phyloP scores from a whole-genome alignment of 2,797 vertebrate species.

The Alcedo atthis region DNA sequence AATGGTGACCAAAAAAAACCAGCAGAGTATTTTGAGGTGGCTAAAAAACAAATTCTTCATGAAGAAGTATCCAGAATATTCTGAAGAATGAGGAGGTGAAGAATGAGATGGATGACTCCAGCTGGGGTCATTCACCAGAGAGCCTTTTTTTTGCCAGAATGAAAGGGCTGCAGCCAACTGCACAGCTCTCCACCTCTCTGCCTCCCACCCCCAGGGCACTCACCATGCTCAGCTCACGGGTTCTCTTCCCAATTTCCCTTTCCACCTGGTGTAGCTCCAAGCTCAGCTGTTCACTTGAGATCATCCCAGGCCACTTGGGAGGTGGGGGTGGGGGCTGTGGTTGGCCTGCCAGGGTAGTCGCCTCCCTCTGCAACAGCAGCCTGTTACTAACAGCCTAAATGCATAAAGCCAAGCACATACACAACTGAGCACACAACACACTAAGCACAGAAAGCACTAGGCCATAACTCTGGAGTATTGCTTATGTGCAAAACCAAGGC shows the following conservation, averaged over 20 bases:
- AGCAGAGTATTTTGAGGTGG: not conserved
- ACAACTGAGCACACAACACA: slow-evolving; percentile 67
- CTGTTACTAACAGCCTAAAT: slow-evolving; percentile 91
- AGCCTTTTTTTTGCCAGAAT: not conserved
- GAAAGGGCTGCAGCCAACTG: not conserved
- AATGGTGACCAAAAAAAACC: not conserved
- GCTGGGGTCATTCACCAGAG: not conserved
- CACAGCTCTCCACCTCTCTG: not conserved
- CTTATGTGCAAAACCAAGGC: slow-evolving; percentile 18
- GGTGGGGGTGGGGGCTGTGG: slow-evolving; percentile 78
- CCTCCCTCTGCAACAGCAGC: slow-evolving; percentile 93
- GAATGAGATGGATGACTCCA: not conserved
- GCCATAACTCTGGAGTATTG: slow-evolving; percentile 15
- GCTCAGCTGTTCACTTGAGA: slow-evolving; percentile 97
- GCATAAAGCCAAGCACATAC: slow-evolving; percentile 78
- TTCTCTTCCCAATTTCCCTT: slow-evolving; percentile 96
- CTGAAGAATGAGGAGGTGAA: not conserved
- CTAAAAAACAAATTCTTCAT: not conserved
- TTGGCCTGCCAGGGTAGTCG: slow-evolving; percentile 83
- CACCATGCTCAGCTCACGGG: slow-evolving; percentile 94
- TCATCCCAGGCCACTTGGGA: slow-evolving; percentile 88
- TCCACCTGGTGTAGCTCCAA: slow-evolving; percentile 97
- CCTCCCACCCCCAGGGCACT: slow-evolving; percentile 52
- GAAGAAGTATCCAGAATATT: not conserved
- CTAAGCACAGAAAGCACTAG: slow-evolving; percentile 1